Evolutionary conservation across 2,888 invertebrate species (phyloP).

Genomic region (Hartigia nigra): DNA sequence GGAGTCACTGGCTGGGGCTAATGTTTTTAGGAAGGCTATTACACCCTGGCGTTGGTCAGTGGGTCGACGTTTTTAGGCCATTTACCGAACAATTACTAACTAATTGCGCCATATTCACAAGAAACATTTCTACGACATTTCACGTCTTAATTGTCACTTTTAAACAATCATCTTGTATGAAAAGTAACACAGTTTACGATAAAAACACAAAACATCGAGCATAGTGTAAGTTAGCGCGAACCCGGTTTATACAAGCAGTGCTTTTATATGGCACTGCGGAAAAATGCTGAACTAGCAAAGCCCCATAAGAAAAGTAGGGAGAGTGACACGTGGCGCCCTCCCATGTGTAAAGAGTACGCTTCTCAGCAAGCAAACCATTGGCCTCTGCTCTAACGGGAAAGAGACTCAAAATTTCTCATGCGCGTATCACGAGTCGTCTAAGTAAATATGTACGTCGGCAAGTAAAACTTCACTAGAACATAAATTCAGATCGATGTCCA

Average conservation of each 20-base stretch:
- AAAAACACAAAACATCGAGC: not conserved
- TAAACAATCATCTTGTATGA: not conserved
- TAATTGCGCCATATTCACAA: not conserved
- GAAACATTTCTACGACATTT: not conserved
- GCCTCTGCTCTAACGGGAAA: constrained; percentile 3
- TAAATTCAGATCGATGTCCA: not conserved
- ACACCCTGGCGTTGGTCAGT: constrained; percentile 41
- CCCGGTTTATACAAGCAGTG: constrained; percentile 9
- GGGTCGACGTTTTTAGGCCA: constrained; percentile 55
- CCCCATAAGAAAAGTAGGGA: constrained; percentile 44
- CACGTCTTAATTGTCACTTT: not conserved
- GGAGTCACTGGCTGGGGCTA: constrained; percentile 54
- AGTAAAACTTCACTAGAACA: not conserved
- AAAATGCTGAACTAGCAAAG: constrained; percentile 45
- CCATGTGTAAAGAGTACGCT: constrained; percentile 31
- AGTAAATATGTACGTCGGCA: not conserved
- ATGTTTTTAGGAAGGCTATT: constrained; percentile 59
- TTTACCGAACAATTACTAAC: constrained; percentile 33
- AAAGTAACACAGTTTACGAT: not conserved
- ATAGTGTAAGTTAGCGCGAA: constrained; percentile 1
- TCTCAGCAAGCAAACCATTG: constrained; percentile 7
- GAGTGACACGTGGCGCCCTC: constrained; percentile 59
- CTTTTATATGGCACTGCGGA: constrained; percentile 43
- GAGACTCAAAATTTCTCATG: not conserved
- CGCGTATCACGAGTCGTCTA: not conserved